Evolutionary conservation across 2,888 invertebrate species (phyloP), one percentile per base, ranked within the genome.

Genomic region (Patella depressa): DNA sequence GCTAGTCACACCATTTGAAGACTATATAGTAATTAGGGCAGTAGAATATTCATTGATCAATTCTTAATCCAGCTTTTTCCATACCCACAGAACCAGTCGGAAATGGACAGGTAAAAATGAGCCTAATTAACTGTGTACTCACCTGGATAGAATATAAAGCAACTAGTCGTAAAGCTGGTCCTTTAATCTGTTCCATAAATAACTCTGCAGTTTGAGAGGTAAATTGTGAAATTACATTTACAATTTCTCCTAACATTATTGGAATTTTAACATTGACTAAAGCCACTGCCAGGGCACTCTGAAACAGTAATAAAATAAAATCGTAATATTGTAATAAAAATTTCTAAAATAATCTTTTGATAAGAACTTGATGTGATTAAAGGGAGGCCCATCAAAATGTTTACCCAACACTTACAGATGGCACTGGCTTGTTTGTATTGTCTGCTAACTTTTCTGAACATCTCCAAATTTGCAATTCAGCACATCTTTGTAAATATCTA

Each of bases 191-290:
- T 11, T 85, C 81, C 2, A 89, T 54, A 80, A 90, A 89, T 77
- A 86, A 82, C 5, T 76, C 80, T 0, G 82, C 79, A 15, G 77
- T 85, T 53, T 85, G 85, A 34, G 81, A 79, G 17, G 88, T 83
- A 80, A 89, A 90, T 72, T 93, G 93, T 0, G 95, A 94, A 71
- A 96, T 92, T 2, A 95, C 94, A 92, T 98, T 97, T 24, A 97
- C 95, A 54, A 97, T 93, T 72, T 94, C 94, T 34, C 97, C 97
- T 79, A 98, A 93, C 87, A 96, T 92, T 78, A 95, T 94, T 0
- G 98, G 98, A 86, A 98, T 96, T 93, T 96, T 95, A 78, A 98
- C 96, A 90, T 98, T 98, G 79, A 97, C 93, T 82, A 96, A 93
- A 17, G 98, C 97, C 53, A 97, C 97, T 75, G 95, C 93, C 78